These are phyloP conservation scores for Thunnus maccoyii DNA, from an alignment of 2,113 vertebrate genomes.

Conservation along the genomic window DNA sequence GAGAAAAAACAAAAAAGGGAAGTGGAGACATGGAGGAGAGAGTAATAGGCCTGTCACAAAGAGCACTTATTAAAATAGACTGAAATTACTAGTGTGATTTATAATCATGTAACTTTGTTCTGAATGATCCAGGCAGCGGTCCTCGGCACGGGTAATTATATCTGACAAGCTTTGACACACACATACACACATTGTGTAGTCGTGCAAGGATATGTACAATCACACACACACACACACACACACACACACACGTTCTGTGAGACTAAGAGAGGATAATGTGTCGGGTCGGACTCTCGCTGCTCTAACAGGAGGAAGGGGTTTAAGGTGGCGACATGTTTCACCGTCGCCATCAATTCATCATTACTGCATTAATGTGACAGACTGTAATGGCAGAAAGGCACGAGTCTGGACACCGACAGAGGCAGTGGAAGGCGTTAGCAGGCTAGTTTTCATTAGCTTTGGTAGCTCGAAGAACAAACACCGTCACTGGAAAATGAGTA, in stretches of 20 bases:
- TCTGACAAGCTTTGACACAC: slow-evolving; percentile 32
- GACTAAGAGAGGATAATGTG: neutral
- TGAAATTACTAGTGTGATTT: slow-evolving; percentile 61
- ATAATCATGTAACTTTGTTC: slow-evolving; percentile 62
- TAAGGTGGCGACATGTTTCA: slow-evolving; percentile 1
- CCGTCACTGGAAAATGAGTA: too few species aligned
- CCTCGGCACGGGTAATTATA: slow-evolving; percentile 49
- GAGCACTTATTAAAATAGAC: slow-evolving; percentile 53
- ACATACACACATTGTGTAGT: slow-evolving; percentile 17
- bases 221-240: slow-evolving; percentile 16
- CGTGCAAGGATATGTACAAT: too few species aligned
- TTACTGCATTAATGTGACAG: too few species aligned
- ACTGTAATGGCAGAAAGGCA: neutral
- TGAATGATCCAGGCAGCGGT: slow-evolving; percentile 47
- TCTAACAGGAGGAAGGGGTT: neutral
- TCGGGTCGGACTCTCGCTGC: neutral
- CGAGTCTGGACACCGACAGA: too few species aligned
- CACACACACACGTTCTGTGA: slow-evolving; percentile 28
- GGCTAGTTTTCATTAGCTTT: too few species aligned
- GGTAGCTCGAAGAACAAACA: too few species aligned
- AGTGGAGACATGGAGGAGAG: neutral
- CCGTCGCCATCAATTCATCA: neutral
- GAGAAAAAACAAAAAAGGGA: too few species aligned
- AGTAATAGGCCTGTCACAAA: slow-evolving; percentile 29
- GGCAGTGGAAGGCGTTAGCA: too few species aligned